A percentile compares a stretch with the other conserved stretches of the same genome.
Evolutionary conservation across 2,797 vertebrate species (phyloP).

Genomic region (Hylomyscus alleni): DNA sequence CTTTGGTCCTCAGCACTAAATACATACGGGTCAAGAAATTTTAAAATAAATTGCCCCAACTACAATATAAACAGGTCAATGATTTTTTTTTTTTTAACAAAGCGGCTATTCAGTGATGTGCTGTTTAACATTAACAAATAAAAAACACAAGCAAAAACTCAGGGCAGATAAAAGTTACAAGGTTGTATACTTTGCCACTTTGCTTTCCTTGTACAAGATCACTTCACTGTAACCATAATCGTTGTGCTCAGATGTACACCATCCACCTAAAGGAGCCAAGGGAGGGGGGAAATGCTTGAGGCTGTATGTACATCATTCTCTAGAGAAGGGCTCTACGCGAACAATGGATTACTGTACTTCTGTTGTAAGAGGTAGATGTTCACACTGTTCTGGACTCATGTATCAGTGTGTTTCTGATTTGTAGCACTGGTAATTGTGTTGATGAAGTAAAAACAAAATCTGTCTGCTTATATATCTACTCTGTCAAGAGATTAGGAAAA

Average conservation of each 20-base stretch:
- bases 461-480: background rate
- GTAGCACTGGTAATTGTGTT: background rate
- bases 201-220: background rate
- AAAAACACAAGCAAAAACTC: background rate
- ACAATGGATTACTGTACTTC: background rate
- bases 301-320: background rate
- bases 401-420: background rate
- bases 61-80: background rate
- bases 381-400: background rate
- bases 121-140: background rate
- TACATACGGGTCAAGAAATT: background rate
- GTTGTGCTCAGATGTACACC: background rate
- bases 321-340: background rate
- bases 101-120: background rate
- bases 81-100: slow-evolving; percentile 2
- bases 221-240: background rate
- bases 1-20: background rate
- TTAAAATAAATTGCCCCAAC: background rate
- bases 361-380: background rate
- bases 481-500: slow-evolving; percentile 6
- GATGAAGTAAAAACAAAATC: background rate
- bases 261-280: background rate
- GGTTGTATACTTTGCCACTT: background rate
- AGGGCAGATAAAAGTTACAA: background rate
- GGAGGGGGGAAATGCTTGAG: background rate